phyloP scores from a whole-genome alignment of 2,888 invertebrate species.

The Drosophila nr. perissopoda region DNA sequence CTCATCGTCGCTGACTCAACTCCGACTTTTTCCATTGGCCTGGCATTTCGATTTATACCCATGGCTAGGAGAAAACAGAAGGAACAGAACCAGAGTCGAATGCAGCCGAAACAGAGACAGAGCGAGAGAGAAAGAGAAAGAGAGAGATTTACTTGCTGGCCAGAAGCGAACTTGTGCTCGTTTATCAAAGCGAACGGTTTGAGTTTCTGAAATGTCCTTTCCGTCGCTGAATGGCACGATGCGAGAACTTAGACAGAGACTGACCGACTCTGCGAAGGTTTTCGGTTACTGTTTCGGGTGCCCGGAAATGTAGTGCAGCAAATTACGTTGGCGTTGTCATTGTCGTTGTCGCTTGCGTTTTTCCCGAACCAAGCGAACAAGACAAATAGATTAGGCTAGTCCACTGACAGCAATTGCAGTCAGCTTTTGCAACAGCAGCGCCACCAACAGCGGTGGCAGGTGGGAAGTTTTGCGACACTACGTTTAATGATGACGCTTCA shows the following conservation, averaged over 20 bases:
- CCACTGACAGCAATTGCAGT: constrained; percentile 47
- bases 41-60: constrained; percentile 61
- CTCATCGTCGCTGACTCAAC: constrained; percentile 53
- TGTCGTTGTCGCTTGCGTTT: constrained; percentile 67
- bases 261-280: background rate
- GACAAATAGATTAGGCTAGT: constrained; percentile 74
- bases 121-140: background rate
- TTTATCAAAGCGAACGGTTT: constrained; percentile 78
- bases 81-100: constrained; percentile 4
- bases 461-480: constrained; percentile 5
- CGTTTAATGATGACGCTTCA: constrained; percentile 55
- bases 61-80: constrained; percentile 21
- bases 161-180: constrained; percentile 61
- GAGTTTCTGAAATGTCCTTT: constrained; percentile 79
- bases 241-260: constrained; percentile 6
- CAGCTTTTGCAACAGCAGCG: constrained; percentile 1
- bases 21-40: constrained; percentile 43
- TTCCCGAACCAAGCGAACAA: constrained; percentile 62
- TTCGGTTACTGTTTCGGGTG: constrained; percentile 34
- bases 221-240: constrained; percentile 53
- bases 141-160: constrained; percentile 14
- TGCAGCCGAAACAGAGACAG: background rate
- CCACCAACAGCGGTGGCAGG: background rate
- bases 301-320: constrained; percentile 75
- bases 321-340: constrained; percentile 70